Percentiles rank a stretch among this genome's conserved stretches.
Conservation (phyloP, 2,888 invertebrate species). For the Pollenia angustigena region DNA sequence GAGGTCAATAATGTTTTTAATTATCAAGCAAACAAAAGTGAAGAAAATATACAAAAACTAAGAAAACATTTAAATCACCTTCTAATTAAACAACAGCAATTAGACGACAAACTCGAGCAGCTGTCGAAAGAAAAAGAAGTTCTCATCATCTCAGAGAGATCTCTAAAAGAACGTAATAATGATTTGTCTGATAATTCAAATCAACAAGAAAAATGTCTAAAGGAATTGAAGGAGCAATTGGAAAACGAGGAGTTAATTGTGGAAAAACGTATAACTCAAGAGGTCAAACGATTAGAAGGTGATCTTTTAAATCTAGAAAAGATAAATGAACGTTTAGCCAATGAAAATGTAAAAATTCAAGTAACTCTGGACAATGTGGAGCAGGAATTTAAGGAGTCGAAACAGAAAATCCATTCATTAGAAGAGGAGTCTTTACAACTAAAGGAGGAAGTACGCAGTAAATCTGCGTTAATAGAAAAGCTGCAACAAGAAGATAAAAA, state of each 20-base stretch:
- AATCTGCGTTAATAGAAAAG: conserved; percentile 50
- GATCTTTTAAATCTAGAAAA: conserved; percentile 74
- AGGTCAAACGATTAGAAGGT: conserved; percentile 73
- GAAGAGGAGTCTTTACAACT: conserved; percentile 58
- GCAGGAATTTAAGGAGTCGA: conserved; percentile 50
- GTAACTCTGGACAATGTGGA: conserved; percentile 54
- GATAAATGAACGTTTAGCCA: conserved; percentile 73
- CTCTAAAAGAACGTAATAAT: conserved; percentile 55
- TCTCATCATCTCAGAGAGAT: conserved; percentile 1
- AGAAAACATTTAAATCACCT: conserved; percentile 65
- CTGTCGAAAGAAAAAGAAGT: conserved; percentile 58
- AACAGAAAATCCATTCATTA: conserved; percentile 28
- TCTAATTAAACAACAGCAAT: conserved; percentile 28
- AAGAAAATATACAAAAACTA: conserved; percentile 55
- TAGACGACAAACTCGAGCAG: conserved; percentile 64
- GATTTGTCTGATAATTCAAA: conserved; percentile 64
- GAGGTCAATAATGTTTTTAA: conserved; percentile 59
- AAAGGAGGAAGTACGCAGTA: conserved; percentile 46
- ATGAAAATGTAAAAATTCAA: conserved; percentile 73
- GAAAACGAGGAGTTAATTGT: conserved; percentile 63
- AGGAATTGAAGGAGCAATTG: conserved; percentile 72
- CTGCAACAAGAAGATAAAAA: conserved; percentile 58
- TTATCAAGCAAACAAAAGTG: conserved; percentile 25
- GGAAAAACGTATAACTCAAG: conserved; percentile 68
- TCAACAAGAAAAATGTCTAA: conserved; percentile 56